phyloP scores from a whole-genome alignment of 2,113 vertebrate genomes.

The Pygathrix nemaeus region DNA sequence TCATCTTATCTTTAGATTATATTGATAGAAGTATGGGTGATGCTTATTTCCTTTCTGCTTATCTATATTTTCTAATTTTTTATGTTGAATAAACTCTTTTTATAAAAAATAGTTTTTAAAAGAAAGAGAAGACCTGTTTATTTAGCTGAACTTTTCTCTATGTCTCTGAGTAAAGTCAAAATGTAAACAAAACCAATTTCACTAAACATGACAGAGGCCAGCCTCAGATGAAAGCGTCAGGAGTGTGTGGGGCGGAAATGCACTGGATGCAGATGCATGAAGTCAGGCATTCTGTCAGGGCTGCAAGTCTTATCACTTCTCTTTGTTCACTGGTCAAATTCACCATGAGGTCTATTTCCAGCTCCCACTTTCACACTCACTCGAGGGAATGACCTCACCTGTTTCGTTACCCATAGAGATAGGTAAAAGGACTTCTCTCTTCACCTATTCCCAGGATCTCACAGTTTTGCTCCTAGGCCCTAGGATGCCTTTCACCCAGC shows the following conservation, averaged over 20 bases:
- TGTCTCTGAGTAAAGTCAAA: slow-evolving; percentile 23
- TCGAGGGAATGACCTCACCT: not conserved
- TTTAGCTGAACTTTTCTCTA: not conserved
- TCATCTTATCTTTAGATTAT: not conserved
- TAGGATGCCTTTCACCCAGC: not conserved
- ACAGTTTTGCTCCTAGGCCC: too few species aligned
- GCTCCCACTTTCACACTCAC: not conserved
- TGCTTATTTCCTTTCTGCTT: not conserved
- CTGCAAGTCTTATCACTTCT: not conserved
- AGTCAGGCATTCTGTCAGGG: not conserved
- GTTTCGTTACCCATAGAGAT: not conserved
- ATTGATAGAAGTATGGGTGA: not conserved
- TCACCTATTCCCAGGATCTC: not conserved
- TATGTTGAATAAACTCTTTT: not conserved
- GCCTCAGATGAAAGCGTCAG: slow-evolving; percentile 11
- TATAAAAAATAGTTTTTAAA: not conserved
- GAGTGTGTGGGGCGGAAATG: accelerated
- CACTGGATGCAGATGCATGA: not conserved
- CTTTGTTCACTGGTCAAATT: not conserved
- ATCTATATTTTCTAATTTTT: not conserved
- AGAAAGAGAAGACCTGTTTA: not conserved
- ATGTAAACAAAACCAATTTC: slow-evolving; percentile 6
- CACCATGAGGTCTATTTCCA: not conserved
- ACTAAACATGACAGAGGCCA: not conserved
- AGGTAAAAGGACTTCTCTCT: not conserved